Evolutionary conservation across 1,140 invertebrate genomes (phyloP).

Genomic region (Macrobrachium rosenbergii): DNA sequence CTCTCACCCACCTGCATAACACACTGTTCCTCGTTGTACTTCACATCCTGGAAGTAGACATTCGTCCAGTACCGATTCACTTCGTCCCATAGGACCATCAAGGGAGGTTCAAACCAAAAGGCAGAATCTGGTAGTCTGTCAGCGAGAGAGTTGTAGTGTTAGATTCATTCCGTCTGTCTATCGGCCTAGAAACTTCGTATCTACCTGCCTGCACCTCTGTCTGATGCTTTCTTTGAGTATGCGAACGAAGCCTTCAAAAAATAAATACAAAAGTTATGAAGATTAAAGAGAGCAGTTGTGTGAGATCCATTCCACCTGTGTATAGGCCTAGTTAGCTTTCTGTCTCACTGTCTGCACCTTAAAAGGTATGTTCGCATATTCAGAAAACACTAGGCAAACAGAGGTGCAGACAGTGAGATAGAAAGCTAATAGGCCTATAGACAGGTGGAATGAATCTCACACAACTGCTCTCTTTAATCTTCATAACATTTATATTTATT

Average conservation of each 20-base stretch:
- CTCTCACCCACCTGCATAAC: constrained; percentile 61
- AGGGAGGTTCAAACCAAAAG: constrained; percentile 86
- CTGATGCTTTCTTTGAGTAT: not conserved
- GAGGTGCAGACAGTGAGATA: too few relatives aligned
- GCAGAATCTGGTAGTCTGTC: constrained; percentile 80
- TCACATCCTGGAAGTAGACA: constrained; percentile 83
- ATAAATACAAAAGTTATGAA: not conserved
- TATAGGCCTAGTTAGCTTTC: too few relatives aligned
- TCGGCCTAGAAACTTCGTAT: not conserved
- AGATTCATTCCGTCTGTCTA: not conserved
- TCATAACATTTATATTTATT: too few relatives aligned
- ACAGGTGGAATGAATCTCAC: too few relatives aligned
- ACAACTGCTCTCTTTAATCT: too few relatives aligned
- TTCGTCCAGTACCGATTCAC: constrained; percentile 78
- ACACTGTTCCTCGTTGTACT: constrained; percentile 84
- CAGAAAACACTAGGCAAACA: too few relatives aligned
- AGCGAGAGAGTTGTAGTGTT: not conserved
- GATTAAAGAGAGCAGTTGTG: not conserved
- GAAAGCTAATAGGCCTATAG: too few relatives aligned
- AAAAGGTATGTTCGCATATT: too few relatives aligned
- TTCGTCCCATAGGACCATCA: constrained; percentile 82
- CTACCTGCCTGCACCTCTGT: not conserved
- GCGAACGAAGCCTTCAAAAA: not conserved
- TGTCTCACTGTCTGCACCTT: too few relatives aligned
- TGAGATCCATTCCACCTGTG: too few relatives aligned